Evolutionary conservation across 2,797 vertebrate genomes (phyloP).

Genomic region (Sus cebifrons): DNA sequence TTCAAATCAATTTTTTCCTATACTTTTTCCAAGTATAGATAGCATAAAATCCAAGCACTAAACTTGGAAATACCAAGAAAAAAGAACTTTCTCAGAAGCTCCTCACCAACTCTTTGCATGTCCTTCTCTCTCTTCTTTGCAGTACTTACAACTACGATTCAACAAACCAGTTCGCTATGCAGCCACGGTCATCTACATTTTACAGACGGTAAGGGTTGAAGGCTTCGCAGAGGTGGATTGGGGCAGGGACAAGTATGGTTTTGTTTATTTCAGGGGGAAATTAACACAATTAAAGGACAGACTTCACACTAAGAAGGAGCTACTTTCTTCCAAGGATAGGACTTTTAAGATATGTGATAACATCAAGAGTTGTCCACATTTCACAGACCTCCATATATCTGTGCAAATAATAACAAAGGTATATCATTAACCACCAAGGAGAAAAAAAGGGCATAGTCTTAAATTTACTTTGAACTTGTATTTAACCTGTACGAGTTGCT

Average conservation of each 20-base stretch:
- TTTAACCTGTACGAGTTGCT: not conserved
- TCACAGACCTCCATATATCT: not conserved
- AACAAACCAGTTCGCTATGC: constrained; percentile 91
- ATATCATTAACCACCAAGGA: not conserved
- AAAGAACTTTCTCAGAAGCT: not conserved
- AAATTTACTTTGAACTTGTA: not conserved
- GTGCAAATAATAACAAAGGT: not conserved
- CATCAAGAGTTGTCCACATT: not conserved
- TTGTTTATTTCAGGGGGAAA: not conserved
- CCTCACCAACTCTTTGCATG: not conserved
- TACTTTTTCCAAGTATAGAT: not conserved
- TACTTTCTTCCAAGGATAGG: not conserved
- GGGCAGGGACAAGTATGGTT: not conserved
- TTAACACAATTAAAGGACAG: not conserved
- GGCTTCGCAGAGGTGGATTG: too few relatives aligned
- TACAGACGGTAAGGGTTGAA: constrained; percentile 92
- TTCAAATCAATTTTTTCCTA: not conserved
- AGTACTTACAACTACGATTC: constrained; percentile 94
- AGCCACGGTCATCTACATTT: constrained; percentile 92
- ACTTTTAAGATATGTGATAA: not conserved
- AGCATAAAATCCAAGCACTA: not conserved
- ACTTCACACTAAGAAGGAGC: not conserved
- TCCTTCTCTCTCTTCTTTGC: constrained; percentile 73
- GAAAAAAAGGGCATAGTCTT: not conserved
- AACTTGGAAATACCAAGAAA: not conserved